Conservation (phyloP, 2,888 invertebrate genomes). For the Eristalis arbustorum region DNA sequence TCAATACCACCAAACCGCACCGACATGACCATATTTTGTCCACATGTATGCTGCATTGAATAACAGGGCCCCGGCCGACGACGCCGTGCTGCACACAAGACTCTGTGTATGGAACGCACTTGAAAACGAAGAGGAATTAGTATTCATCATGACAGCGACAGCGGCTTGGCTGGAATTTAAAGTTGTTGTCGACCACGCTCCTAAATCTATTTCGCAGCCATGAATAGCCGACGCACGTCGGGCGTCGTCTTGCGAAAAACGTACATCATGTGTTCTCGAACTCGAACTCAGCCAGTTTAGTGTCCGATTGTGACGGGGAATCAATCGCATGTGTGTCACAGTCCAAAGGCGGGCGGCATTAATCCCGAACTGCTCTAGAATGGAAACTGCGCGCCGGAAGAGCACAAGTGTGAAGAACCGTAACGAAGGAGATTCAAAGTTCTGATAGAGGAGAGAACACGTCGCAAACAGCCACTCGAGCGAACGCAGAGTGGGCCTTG, state of each 20-base stretch:
- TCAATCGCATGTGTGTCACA: not conserved
- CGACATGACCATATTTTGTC: slow-evolving; percentile 46
- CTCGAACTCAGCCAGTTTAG: not conserved
- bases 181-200: not conserved
- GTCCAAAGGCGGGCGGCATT: not conserved
- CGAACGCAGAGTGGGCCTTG: not conserved
- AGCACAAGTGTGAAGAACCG: not conserved
- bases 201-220: not conserved
- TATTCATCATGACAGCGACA: slow-evolving; percentile 40
- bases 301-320: no score
- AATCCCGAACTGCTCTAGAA: not conserved
- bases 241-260: not conserved
- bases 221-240: not conserved
- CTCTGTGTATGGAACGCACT: not conserved
- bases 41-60: slow-evolving; percentile 41
- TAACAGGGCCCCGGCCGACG: not conserved
- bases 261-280: not conserved
- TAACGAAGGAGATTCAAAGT: not conserved
- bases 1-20: slow-evolving; percentile 44
- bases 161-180: not conserved
- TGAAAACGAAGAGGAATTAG: slow-evolving; percentile 43
- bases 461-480: not conserved
- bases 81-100: no score
- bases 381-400: not conserved
- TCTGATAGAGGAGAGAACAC: not conserved